These are phyloP conservation scores for Rhabdomys pumilio DNA, from an alignment of 2,797 vertebrate species.

Conservation along the genomic window DNA sequence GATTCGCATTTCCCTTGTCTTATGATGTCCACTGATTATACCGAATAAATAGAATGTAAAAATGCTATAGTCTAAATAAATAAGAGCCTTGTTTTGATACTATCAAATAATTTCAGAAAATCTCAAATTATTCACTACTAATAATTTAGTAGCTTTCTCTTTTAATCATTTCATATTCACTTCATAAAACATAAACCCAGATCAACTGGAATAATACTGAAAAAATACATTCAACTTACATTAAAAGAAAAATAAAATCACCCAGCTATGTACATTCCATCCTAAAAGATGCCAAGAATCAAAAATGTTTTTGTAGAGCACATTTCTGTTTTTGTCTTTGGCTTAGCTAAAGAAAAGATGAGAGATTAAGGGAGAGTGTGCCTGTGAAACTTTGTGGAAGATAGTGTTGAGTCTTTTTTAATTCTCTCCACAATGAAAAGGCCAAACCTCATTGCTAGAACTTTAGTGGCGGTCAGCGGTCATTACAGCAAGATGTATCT, in stretches of 20 bases:
- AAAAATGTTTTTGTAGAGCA: background rate
- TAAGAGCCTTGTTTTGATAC: slow-evolving; percentile 2
- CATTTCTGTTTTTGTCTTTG: background rate
- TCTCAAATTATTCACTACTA: slow-evolving; percentile 57
- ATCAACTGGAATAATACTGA: background rate
- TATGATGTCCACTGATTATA: background rate
- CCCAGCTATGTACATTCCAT: background rate
- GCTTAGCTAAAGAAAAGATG: background rate
- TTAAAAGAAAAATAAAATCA: background rate
- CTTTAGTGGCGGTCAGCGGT: background rate
- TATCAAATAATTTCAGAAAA: slow-evolving; percentile 52
- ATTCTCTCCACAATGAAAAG: background rate
- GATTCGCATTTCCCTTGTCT: slow-evolving; percentile 19
- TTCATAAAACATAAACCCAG: slow-evolving; percentile 30
- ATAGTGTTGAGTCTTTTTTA: background rate
- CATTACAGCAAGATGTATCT: background rate
- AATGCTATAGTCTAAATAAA: background rate
- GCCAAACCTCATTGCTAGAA: background rate
- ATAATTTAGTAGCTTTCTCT: slow-evolving; percentile 7
- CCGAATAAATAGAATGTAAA: slow-evolving; percentile 35
- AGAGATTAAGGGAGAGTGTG: slow-evolving; percentile 17
- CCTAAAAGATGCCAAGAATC: background rate
- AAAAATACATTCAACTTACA: background rate
- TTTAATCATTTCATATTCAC: slow-evolving; percentile 30
- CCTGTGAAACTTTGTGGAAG: background rate